These are phyloP conservation scores for Piezodorus guildinii DNA, from an alignment of 1,140 invertebrate genomes.

Conservation along the genomic window DNA sequence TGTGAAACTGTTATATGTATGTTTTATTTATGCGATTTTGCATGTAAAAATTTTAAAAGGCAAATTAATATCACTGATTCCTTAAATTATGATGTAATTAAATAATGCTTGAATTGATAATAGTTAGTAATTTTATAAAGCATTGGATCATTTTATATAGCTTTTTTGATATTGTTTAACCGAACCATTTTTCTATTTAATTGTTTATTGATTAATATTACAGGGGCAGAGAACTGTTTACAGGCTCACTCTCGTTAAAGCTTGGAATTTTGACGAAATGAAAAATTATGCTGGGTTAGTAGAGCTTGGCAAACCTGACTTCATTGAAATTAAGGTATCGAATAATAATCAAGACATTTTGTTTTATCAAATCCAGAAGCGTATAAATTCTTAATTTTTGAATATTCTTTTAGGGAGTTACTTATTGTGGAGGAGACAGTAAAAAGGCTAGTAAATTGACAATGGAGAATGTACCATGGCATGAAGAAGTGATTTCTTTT, in stretches of 20 bases:
- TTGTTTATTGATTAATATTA: neutral
- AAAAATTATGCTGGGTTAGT: conserved; percentile 48
- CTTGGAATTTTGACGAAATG: conserved; percentile 49
- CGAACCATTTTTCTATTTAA: neutral
- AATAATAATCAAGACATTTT: neutral
- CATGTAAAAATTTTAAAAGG: no score
- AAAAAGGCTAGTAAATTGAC: conserved; percentile 45
- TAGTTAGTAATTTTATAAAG: no score
- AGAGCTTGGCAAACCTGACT: conserved; percentile 47
- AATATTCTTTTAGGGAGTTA: conserved; percentile 42
- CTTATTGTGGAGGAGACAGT: conserved; percentile 44
- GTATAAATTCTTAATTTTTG: no score
- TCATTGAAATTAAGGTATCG: conserved; percentile 51
- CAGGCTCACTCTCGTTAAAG: conserved; percentile 50
- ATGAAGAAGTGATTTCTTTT: conserved; percentile 48
- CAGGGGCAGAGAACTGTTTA: conserved; percentile 50
- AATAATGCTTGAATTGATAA: no score
- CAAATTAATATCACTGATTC: no score
- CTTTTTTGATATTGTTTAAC: no score
- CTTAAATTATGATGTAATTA: no score
- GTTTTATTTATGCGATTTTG: no score
- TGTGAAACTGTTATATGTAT: no score
- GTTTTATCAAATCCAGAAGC: neutral
- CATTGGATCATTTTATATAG: no score
- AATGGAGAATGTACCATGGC: conserved; percentile 56